Evolutionary conservation across 1,140 invertebrate genomes (phyloP).

Genomic region (Choristoneura fumiferana): DNA sequence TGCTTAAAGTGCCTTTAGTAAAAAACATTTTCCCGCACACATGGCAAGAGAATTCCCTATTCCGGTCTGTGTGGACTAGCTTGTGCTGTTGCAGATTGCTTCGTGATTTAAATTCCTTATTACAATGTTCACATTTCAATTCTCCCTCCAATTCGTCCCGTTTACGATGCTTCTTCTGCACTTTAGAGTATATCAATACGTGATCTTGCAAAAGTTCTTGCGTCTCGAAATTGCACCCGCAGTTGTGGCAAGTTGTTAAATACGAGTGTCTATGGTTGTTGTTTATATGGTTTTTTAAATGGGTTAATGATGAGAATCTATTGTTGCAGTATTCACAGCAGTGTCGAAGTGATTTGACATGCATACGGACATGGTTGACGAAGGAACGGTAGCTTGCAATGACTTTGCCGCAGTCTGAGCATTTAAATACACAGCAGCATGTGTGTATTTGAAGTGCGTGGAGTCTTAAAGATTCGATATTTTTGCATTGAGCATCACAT

Average conservation of each 20-base stretch:
- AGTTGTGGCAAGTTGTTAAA: conserved; percentile 51
- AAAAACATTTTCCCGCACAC: conserved; percentile 72
- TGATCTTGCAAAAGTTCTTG: conserved; percentile 55
- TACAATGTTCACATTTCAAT: conserved; percentile 59
- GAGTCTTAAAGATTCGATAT: conserved; percentile 51
- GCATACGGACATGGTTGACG: conserved; percentile 51
- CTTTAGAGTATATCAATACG: conserved; percentile 42
- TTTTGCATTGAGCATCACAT: conserved; percentile 65
- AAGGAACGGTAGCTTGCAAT: conserved; percentile 48
- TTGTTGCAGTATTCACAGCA: conserved; percentile 67
- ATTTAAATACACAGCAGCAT: conserved; percentile 59
- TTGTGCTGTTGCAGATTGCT: conserved; percentile 62
- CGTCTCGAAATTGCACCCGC: conserved; percentile 51
- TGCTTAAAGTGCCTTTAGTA: conserved; percentile 64
- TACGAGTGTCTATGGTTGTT: conserved; percentile 40
- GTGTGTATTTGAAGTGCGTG: conserved; percentile 64
- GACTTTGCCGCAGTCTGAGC: conserved; percentile 54
- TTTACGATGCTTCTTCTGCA: conserved; percentile 17
- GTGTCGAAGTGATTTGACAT: conserved; percentile 50
- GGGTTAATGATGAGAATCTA: conserved; percentile 36
- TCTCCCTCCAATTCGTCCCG: conserved; percentile 30
- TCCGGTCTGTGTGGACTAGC: conserved; percentile 56
- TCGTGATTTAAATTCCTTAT: conserved; percentile 62
- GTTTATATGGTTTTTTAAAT: conserved; percentile 51
- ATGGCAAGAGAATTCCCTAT: conserved; percentile 63